phyloP scores from a whole-genome alignment of 2,113 vertebrate species.

The Tychaedon coryphoeus region DNA sequence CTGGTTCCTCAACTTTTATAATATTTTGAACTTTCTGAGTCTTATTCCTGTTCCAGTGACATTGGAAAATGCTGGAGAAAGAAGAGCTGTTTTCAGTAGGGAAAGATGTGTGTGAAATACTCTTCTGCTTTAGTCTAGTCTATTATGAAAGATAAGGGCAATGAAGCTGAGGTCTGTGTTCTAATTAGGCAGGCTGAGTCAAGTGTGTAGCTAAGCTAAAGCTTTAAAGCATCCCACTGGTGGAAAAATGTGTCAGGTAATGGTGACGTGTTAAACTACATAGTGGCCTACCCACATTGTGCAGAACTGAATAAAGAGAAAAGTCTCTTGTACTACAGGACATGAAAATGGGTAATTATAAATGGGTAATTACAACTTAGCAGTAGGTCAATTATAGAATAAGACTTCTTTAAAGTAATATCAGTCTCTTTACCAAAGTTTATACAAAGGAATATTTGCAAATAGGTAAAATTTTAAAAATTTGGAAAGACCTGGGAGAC shows the following conservation, averaged over 20 bases:
- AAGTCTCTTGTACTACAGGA: background rate
- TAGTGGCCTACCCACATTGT: background rate
- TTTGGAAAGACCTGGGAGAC: background rate
- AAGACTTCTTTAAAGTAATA: background rate
- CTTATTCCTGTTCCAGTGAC: background rate
- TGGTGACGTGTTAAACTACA: background rate
- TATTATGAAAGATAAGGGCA: background rate
- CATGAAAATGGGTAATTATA: background rate
- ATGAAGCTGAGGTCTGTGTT: background rate
- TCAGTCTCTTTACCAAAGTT: background rate
- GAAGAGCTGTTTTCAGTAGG: background rate
- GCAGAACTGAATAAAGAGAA: background rate
- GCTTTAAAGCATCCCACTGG: background rate
- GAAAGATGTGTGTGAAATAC: background rate
- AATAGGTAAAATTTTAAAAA: background rate
- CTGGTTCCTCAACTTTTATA: background rate
- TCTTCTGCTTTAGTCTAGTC: background rate
- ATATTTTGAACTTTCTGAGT: background rate
- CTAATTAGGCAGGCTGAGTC: background rate
- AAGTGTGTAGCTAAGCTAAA: background rate
- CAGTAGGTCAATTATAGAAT: slow-evolving; percentile 10
- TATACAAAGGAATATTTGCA: slow-evolving; percentile 38
- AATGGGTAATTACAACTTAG: slow-evolving; percentile 1
- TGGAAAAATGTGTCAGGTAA: background rate
- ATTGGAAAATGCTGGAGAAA: background rate